A percentile compares a stretch with the other conserved stretches of the same genome.
Evolutionary conservation across 2,113 vertebrate species (phyloP).

Genomic region (Rissa tridactyla): DNA sequence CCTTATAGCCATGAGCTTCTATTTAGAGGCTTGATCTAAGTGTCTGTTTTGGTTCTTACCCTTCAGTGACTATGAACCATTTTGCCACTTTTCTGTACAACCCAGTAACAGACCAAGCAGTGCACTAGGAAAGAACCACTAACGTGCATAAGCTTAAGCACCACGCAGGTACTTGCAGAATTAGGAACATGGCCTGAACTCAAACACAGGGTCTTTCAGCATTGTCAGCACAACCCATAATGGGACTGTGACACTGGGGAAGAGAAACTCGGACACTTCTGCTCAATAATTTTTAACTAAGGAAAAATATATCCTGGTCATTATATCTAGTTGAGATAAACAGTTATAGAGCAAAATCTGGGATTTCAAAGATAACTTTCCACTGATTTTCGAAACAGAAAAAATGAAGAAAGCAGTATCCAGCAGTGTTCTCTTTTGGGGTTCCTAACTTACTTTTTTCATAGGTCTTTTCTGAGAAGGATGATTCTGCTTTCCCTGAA

Average conservation of each 20-base stretch:
- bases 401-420: background rate
- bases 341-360: background rate
- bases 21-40: background rate
- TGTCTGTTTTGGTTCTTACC: background rate
- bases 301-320: background rate
- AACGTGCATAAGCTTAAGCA: background rate
- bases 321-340: background rate
- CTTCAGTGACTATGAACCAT: background rate
- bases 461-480: background rate
- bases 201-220: background rate
- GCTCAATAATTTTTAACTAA: background rate
- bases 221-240: background rate
- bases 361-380: background rate
- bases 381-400: background rate
- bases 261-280: background rate
- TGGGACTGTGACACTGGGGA: background rate
- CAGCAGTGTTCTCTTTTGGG: background rate
- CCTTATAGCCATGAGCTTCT: background rate
- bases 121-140: background rate
- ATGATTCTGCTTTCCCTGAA: slow-evolving; percentile 43
- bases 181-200: background rate
- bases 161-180: background rate
- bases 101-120: background rate
- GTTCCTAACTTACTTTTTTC: background rate
- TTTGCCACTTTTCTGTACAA: background rate